Evolutionary conservation across 2,888 invertebrate genomes (phyloP).

Genomic region (Arge pagana): DNA sequence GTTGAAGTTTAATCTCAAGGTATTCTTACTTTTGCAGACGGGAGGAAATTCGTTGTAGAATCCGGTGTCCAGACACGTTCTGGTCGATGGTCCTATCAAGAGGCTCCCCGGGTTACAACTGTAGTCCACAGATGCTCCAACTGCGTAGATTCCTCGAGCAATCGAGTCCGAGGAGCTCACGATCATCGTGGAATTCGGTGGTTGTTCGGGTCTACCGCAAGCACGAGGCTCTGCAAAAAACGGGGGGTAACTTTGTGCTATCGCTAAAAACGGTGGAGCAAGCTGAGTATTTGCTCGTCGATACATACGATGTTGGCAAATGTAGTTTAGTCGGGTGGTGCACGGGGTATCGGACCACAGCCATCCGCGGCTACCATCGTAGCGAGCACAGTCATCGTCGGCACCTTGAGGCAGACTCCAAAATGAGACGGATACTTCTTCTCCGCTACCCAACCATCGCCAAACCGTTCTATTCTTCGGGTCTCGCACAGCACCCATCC

Average conservation of each 20-base stretch:
- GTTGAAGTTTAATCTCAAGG: neutral
- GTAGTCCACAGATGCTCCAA: slow-evolving; percentile 84
- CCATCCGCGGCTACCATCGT: slow-evolving; percentile 93
- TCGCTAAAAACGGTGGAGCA: slow-evolving; percentile 6
- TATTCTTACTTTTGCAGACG: slow-evolving; percentile 83
- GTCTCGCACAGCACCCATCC: slow-evolving; percentile 93
- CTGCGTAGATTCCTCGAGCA: slow-evolving; percentile 69
- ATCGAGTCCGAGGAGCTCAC: slow-evolving; percentile 59
- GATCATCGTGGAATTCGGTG: slow-evolving; percentile 88
- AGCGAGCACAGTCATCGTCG: slow-evolving; percentile 83
- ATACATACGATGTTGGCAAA: slow-evolving; percentile 90
- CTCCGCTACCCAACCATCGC: slow-evolving; percentile 85
- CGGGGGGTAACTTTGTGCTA: neutral
- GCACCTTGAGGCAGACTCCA: slow-evolving; percentile 85
- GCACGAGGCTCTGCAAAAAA: slow-evolving; percentile 79
- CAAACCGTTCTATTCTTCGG: slow-evolving; percentile 76
- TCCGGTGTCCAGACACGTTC: slow-evolving; percentile 87
- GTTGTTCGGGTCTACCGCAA: slow-evolving; percentile 90
- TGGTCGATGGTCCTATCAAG: slow-evolving; percentile 80
- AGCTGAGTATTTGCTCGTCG: slow-evolving; percentile 3
- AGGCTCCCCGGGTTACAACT: slow-evolving; percentile 84
- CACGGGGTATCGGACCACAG: slow-evolving; percentile 94
- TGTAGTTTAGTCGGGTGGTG: slow-evolving; percentile 80
- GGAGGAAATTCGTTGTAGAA: slow-evolving; percentile 94
- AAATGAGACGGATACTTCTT: slow-evolving; percentile 87